Base-by-base conservation (phyloP, 64 coral and sea anemone genomes). In the Montipora cactus region DNA sequence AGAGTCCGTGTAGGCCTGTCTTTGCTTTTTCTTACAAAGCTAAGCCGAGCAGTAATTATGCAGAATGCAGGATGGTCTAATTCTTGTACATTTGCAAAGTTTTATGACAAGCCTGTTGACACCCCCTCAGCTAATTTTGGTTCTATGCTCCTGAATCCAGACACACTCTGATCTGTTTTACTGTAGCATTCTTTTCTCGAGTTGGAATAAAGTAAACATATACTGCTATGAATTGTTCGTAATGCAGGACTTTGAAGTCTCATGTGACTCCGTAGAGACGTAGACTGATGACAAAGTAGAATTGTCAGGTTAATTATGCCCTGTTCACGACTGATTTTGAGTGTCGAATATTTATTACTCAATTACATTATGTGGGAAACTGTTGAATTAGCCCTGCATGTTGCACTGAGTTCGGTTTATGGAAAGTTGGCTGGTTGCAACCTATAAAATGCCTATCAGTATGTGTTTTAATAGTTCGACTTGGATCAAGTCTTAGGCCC, bases 51-150 rank as follows among this genome's bases (percentile, higher is more conserved):
- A 80, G 78, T 25, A 5, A 58, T 80, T 58, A 22, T 57, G 49
- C n/a, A 58, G 3, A 80, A 52, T 59, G 78, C n/a, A 58, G n/a
- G 77, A 3, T 51, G 77, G 77, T 79, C 78, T 22, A 80, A 80
- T 22, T 80, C 78, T 1, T 25, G 18, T 7, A 59, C 78, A 12
- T 57, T 80, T 10, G n/a, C 50, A 4, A 58, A 20, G 18, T 58
- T 58, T 25, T 80, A 23, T 80, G 50, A 58, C 58, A 79, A 79
- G 12, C 76, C 46, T 1, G 18, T 51, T 6, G 76, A 51, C 14
- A 79, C 12, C 47, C 2, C 47, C 5, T 7, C 76, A 79, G 18
- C 47, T 19, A 79, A 79, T 50, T 79, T 79, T 52, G 48, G 45
- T 18, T 51, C 77, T 5, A 16, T 50, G 13, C 47, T 79, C 15